Evolutionary conservation across 53 echinoderm and acorn worm species (phyloP).

Genomic region (Paelopatides confundens): DNA sequence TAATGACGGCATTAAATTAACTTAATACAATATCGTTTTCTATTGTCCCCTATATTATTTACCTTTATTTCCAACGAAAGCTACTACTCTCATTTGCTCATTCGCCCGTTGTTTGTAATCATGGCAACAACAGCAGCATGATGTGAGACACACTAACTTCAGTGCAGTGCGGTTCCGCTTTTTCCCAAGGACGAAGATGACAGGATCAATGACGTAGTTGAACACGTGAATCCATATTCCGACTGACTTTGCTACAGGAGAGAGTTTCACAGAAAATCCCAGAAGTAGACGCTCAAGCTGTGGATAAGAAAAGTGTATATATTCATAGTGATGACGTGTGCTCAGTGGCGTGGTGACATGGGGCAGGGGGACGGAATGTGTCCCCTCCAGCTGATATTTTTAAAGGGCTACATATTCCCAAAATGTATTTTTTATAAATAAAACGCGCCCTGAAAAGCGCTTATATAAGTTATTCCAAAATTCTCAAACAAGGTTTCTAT

Average conservation of each 20-base stretch:
- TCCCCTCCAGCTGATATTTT: no score
- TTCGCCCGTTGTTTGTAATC: background rate
- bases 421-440: no score
- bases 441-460: no score
- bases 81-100: no score
- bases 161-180: slow-evolving; percentile 60
- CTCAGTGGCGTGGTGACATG: no score
- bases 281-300: slow-evolving; percentile 5
- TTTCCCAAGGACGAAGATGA: slow-evolving; percentile 83
- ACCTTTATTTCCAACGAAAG: no score
- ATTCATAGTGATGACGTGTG: no score
- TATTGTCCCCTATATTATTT: no score
- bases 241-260: background rate
- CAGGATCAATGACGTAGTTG: slow-evolving; percentile 79
- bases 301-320: background rate
- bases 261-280: background rate
- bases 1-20: slow-evolving; percentile 58
- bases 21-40: background rate
- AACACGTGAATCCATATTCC: slow-evolving; percentile 42
- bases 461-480: no score
- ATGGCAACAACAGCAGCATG: background rate
- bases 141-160: background rate
- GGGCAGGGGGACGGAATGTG: no score
- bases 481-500: no score
- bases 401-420: no score